These are phyloP conservation scores for Charaxes varanes DNA, from an alignment of 1,140 invertebrate species.

Conservation along the genomic window DNA sequence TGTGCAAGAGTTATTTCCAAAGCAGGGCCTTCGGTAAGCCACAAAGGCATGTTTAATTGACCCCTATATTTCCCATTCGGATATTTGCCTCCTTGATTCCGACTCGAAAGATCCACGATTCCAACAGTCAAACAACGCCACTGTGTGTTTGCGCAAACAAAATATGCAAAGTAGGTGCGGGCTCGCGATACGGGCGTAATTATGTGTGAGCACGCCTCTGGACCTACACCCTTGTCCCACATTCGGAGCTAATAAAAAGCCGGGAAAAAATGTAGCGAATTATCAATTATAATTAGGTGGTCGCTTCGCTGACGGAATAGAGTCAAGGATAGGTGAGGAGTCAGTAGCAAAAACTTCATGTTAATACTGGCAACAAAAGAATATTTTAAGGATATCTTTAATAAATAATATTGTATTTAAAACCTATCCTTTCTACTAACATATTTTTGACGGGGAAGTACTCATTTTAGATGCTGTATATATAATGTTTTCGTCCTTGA, in stretches of 20 bases:
- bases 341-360: background rate
- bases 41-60: constrained; percentile 18
- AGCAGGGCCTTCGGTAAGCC: constrained; percentile 6
- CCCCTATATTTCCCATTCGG: constrained; percentile 12
- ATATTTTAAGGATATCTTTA: too few species aligned
- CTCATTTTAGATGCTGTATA: too few species aligned
- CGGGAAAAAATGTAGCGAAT: constrained; percentile 56
- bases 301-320: constrained; percentile 18
- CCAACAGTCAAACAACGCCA: constrained; percentile 67
- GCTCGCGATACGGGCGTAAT: constrained; percentile 64
- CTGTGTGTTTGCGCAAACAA: constrained; percentile 64
- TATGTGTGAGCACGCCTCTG: constrained; percentile 62
- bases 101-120: constrained; percentile 50
- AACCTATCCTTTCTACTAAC: background rate
- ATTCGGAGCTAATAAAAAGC: constrained; percentile 66
- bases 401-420: too few species aligned
- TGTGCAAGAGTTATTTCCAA: too few species aligned
- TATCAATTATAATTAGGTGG: constrained; percentile 63
- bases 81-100: constrained; percentile 43
- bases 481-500: too few species aligned
- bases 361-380: too few species aligned
- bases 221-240: constrained; percentile 48
- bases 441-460: too few species aligned
- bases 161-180: constrained; percentile 70
- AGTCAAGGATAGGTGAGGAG: constrained; percentile 2